These are phyloP conservation scores for Maniola jurtina DNA, from an alignment of 1,140 invertebrate genomes.

Conservation along the genomic window DNA sequence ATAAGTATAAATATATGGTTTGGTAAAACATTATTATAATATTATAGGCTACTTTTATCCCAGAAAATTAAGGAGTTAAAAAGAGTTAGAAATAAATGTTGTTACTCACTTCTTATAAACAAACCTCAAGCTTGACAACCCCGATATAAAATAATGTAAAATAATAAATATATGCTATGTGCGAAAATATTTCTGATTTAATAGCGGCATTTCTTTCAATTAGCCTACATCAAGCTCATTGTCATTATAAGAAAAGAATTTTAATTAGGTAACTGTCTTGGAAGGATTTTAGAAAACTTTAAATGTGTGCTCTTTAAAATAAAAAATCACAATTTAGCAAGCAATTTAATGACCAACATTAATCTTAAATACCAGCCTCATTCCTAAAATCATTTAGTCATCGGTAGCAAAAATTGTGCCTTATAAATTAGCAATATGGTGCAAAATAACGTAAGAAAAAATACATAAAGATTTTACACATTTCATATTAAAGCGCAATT, in stretches of 20 bases:
- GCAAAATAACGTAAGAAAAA: neutral
- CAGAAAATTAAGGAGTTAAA: no score
- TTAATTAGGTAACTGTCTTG: slow-evolving; percentile 1
- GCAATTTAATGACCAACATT: slow-evolving; percentile 1
- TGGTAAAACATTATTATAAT: no score
- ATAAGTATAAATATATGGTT: no score
- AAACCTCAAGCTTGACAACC: no score
- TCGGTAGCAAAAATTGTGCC: neutral
- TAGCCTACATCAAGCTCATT: neutral
- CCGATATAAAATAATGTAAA: no score
- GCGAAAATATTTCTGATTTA: no score
- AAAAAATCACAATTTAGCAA: neutral
- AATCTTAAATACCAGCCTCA: slow-evolving; percentile 9
- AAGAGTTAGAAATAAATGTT: no score
- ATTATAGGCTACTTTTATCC: no score
- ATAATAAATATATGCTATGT: no score
- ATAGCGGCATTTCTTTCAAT: no score
- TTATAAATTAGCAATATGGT: neutral
- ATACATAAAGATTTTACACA: neutral
- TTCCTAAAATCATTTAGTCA: neutral
- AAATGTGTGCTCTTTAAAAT: slow-evolving; percentile 6
- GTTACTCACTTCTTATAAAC: no score
- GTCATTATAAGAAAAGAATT: neutral
- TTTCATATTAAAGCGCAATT: no score
- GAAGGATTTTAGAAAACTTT: neutral